Evolutionary conservation across 1,140 invertebrate species (phyloP), one percentile per base, ranked within the genome.

Genomic region (Microplitis mediator): DNA sequence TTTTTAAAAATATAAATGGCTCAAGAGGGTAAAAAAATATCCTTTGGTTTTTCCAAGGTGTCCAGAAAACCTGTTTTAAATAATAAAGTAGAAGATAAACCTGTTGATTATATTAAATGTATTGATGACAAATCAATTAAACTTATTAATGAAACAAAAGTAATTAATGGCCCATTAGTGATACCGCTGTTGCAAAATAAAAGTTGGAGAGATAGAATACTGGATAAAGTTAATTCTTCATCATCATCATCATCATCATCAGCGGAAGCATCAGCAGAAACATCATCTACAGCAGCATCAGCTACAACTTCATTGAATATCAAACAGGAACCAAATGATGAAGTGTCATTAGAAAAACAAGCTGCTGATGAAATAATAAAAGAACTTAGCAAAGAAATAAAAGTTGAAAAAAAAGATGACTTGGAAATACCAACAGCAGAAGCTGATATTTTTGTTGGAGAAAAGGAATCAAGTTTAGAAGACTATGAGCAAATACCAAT

Each of bases 401-500:
- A 81, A 76, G 79, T 74, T 74, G 85, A 80, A 65, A 75, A 76
- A 50, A 60, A 13, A 32, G 35, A 66, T 56, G 8, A 56, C 16
- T 32, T 14, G 14, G 9, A 14, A 13, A 13, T 69, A 35, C n/a
- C 5, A 56, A n/a, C 34, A 4, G 5, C n/a, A 31, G 36, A 35
- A 13, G 35, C 61, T 32, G 4, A 68, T 11, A 31, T 67, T 69
- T 51, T 69, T 61, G 75, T 70, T 66, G 3, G 60, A 69, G 51
- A 78, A 67, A 88, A 88, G 74, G 81, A 91, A 90, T 90, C 94
- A 16, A 92, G 92, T 4, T 80, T 95, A 39, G 93, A 95, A 75
- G 95, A 98, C 88, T 99, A 98, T 89, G 95, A 98, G 79, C 88
- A 90, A 76, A 91, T 98, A 63, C 97, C 97, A 2, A 91, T 98